Evolutionary conservation across 1,140 invertebrate genomes (phyloP).

Genomic region (Lepidotrigona ventralis): DNA sequence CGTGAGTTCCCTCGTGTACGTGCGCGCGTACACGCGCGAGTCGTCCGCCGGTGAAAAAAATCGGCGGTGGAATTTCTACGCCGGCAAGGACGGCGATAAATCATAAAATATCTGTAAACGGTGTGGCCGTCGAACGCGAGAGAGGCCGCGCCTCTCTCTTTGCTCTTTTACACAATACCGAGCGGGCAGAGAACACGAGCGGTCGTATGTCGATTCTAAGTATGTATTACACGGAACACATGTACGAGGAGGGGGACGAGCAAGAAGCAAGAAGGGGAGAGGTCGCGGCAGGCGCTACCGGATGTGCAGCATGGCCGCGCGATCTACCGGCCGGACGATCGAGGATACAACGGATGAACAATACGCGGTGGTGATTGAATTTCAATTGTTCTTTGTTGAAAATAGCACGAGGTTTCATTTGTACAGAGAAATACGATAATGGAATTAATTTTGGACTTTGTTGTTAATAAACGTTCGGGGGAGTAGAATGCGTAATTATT

Average conservation of each 20-base stretch:
- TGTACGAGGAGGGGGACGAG: conserved; percentile 19
- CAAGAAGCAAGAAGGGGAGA: conserved; percentile 11
- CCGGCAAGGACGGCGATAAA: conserved; percentile 61
- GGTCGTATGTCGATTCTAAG: conserved; percentile 44
- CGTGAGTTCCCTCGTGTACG: not conserved
- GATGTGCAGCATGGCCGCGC: conserved; percentile 3
- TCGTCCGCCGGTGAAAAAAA: conserved; percentile 34
- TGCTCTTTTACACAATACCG: conserved; percentile 46
- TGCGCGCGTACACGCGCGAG: not conserved
- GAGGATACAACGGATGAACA: not conserved
- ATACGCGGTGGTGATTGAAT: not conserved
- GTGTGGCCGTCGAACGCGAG: conserved; percentile 16
- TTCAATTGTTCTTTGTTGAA: not conserved
- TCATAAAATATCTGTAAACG: conserved; percentile 61
- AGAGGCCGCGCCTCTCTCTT: conserved; percentile 24
- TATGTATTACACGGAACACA: conserved; percentile 40
- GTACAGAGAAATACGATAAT: too few species aligned
- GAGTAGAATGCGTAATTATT: not conserved
- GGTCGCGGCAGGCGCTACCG: conserved; percentile 33
- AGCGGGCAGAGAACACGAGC: conserved; percentile 32
- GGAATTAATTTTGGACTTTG: not conserved
- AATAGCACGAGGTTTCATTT: not conserved
- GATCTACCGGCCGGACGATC: not conserved
- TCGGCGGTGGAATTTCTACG: conserved; percentile 51
- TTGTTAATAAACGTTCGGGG: not conserved